Percentiles rank a stretch among this genome's conserved stretches.
phyloP scores from a whole-genome alignment of 2,113 vertebrate species.

The Vulpes lagopus region DNA sequence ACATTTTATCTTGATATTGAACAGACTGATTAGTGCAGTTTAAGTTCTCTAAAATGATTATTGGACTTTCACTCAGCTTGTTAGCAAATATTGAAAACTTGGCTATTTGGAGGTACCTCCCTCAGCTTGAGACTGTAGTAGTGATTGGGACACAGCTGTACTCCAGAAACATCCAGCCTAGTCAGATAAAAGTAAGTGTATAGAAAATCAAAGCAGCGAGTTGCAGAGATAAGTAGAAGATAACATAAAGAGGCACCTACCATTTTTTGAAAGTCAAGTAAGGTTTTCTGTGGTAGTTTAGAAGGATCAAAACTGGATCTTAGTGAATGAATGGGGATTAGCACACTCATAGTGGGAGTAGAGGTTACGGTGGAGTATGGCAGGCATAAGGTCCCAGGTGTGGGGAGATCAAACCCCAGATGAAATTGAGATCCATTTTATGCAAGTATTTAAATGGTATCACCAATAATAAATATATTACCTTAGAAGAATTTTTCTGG shows the following conservation, averaged over 20 bases:
- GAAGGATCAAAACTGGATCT: too few species aligned
- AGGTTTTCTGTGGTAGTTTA: fast-evolving
- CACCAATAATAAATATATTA: too few species aligned
- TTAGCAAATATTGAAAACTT: not conserved
- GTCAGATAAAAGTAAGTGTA: fast-evolving
- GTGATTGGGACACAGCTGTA: too few species aligned
- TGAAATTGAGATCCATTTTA: not conserved
- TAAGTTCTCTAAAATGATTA: not conserved
- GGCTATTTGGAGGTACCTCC: not conserved
- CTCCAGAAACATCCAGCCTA: not conserved
- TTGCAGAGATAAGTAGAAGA: not conserved
- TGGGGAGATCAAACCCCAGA: fast-evolving
- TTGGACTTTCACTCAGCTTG: not conserved
- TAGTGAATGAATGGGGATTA: fast-evolving
- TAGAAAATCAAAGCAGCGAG: not conserved
- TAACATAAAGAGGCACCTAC: fast-evolving
- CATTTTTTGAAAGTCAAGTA: not conserved
- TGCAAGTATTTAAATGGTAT: fast-evolving
- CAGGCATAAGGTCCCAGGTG: not conserved
- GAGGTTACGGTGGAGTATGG: fast-evolving
- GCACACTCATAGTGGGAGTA: fast-evolving
- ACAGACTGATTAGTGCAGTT: not conserved
- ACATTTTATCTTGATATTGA: not conserved
- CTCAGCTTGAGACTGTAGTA: fast-evolving
- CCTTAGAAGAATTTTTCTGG: not conserved